Evolutionary conservation across 2,113 vertebrate genomes (phyloP).

Genomic region (Uria lomvia): DNA sequence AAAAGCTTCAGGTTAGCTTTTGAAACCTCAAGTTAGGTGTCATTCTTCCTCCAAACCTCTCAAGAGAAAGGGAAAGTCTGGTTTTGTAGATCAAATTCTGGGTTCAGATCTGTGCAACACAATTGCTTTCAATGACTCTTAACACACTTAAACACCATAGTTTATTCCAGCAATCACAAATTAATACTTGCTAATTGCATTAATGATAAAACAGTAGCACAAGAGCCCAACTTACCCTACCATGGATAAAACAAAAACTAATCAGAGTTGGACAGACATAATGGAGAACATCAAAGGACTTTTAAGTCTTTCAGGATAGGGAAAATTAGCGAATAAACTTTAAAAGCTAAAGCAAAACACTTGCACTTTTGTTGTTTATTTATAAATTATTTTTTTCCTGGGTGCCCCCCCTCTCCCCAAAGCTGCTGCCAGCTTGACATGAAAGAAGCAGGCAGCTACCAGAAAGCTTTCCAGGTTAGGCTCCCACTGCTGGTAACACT

Average conservation of each 20-base stretch:
- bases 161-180: neutral
- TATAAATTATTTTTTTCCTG: neutral
- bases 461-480: constrained; percentile 14
- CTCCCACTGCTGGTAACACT: constrained; percentile 45
- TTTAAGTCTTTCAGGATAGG: neutral
- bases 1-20: neutral
- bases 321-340: neutral
- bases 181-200: neutral
- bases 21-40: neutral
- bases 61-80: neutral
- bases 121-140: neutral
- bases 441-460: constrained; percentile 14
- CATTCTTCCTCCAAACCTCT: neutral
- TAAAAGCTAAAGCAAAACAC: neutral
- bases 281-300: neutral
- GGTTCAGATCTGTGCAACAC: neutral
- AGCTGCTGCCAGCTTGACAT: neutral
- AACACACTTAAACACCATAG: neutral
- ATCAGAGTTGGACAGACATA: neutral
- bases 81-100: neutral
- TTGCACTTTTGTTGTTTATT: neutral
- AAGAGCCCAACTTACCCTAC: neutral
- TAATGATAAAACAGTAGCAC: neutral
- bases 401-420: neutral
- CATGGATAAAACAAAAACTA: neutral